These are phyloP conservation scores for Uloborus diversus DNA, from an alignment of 1,140 invertebrate species.

Conservation along the genomic window DNA sequence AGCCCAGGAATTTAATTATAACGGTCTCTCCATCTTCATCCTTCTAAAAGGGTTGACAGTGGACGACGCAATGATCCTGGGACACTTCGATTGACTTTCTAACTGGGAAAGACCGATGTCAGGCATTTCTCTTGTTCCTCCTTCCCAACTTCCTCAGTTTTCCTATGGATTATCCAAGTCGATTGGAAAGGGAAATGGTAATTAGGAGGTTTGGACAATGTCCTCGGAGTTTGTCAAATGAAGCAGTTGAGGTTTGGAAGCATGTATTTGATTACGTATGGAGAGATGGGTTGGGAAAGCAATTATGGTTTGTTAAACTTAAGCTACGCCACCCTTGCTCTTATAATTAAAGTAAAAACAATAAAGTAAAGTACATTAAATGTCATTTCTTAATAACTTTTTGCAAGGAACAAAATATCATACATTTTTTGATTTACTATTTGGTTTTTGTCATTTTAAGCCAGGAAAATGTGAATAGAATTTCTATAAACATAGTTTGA, in stretches of 20 bases:
- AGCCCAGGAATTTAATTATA: constrained; percentile 14
- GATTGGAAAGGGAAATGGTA: background rate
- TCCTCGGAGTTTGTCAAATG: background rate
- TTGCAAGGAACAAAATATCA: too few species aligned
- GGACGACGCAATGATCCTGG: background rate
- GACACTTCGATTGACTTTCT: constrained; percentile 7
- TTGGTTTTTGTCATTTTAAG: too few species aligned
- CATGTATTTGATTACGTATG: too few species aligned
- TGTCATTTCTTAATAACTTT: too few species aligned
- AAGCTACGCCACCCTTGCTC: too few species aligned
- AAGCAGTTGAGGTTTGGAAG: background rate
- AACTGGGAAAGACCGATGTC: background rate
- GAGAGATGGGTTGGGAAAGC: too few species aligned
- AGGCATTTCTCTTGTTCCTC: background rate
- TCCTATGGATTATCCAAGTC: background rate
- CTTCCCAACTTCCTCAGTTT: background rate
- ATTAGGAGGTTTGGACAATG: constrained; percentile 11
- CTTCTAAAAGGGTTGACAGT: background rate
- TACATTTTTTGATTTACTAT: too few species aligned
- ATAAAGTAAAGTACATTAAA: too few species aligned
- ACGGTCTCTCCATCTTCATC: constrained; percentile 18
- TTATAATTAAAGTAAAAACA: too few species aligned
- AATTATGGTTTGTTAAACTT: too few species aligned
- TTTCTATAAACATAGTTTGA: too few species aligned
- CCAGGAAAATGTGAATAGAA: too few species aligned